Evolutionary conservation across 2,797 vertebrate species (phyloP).

Genomic region (Melanogrammus aeglefinus): DNA sequence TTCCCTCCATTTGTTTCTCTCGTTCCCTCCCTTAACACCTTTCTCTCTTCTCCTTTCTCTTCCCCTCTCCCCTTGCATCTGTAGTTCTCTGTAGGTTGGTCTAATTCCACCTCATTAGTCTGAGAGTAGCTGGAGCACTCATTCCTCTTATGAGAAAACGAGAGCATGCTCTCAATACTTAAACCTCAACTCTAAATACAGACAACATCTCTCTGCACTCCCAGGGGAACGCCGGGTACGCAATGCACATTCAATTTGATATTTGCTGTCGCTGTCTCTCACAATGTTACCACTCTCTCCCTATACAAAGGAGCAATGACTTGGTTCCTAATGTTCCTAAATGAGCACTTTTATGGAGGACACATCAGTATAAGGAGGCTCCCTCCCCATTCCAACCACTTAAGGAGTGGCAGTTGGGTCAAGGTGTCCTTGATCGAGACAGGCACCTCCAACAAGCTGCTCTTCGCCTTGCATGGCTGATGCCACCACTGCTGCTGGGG

Average conservation of each 20-base stretch:
- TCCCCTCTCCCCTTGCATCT: not conserved
- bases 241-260: not conserved
- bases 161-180: not conserved
- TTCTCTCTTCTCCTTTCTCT: not conserved
- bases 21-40: not conserved
- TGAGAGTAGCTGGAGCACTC: not conserved
- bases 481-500: no score
- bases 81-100: not conserved
- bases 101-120: not conserved
- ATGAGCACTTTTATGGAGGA: no score
- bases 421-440: no score
- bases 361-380: no score
- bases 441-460: no score
- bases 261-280: not conserved
- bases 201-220: not conserved
- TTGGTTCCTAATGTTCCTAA: no score
- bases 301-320: no score
- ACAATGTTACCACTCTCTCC: not conserved
- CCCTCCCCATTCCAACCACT: no score
- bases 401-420: no score
- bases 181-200: not conserved
- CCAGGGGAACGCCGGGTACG: not conserved
- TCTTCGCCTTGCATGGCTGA: no score
- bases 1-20: not conserved
- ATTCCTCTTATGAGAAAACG: not conserved